Evolutionary conservation across 2,888 invertebrate species (phyloP).

Genomic region (Cyaniris semiargus): DNA sequence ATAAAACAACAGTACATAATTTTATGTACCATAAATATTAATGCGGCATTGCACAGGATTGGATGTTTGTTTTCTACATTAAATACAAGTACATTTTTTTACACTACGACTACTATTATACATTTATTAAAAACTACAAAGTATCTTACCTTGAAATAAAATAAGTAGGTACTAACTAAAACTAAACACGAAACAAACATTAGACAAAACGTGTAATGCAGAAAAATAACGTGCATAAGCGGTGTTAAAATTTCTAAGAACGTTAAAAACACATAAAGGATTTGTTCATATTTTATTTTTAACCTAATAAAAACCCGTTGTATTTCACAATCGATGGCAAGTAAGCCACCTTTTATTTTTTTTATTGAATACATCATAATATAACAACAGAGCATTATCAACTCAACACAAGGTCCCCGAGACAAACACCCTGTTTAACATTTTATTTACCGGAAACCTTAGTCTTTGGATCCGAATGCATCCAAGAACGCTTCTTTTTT

Average conservation of each 20-base stretch:
- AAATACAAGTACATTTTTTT: not conserved
- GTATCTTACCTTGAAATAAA: not conserved
- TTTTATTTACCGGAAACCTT: slow-evolving; percentile 38
- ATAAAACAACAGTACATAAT: not conserved
- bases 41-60: not conserved
- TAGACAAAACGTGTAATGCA: slow-evolving; percentile 30
- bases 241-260: slow-evolving; percentile 26
- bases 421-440: slow-evolving; percentile 34
- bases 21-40: not conserved
- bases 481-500: slow-evolving; percentile 65
- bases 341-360: not conserved
- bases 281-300: not conserved
- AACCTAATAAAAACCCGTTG: not conserved
- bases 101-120: not conserved
- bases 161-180: not conserved
- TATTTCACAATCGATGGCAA: not conserved
- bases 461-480: slow-evolving; percentile 36
- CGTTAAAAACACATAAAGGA: slow-evolving; percentile 35
- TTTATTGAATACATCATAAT: not conserved
- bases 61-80: not conserved
- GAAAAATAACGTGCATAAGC: slow-evolving; percentile 37
- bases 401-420: slow-evolving; percentile 36
- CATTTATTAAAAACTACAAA: not conserved
- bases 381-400: slow-evolving; percentile 24
- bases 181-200: not conserved